Evolutionary conservation across 2,797 vertebrate species (phyloP).

Genomic region (Falco concolor): DNA sequence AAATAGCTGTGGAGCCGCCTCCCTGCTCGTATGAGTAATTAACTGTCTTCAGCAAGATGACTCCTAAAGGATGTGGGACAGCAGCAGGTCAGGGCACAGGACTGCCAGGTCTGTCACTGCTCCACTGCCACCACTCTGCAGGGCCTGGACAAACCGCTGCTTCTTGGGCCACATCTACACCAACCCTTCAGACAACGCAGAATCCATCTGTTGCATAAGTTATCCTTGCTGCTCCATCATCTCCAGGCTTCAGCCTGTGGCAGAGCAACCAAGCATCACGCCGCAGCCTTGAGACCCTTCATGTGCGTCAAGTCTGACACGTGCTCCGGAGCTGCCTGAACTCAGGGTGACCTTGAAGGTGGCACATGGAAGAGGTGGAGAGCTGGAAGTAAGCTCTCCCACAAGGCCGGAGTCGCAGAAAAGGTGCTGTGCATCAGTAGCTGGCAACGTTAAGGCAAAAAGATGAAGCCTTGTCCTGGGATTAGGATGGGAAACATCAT

Average conservation of each 20-base stretch:
- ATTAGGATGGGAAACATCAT: neutral
- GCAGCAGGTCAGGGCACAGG: neutral
- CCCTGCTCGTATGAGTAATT: neutral
- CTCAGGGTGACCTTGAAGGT: neutral
- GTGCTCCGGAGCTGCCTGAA: neutral
- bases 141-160: neutral
- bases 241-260: neutral
- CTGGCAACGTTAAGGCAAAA: neutral
- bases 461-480: neutral
- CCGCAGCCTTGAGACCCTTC: neutral
- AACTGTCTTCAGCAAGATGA: neutral
- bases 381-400: neutral
- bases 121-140: neutral
- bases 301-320: neutral
- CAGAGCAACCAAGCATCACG: neutral
- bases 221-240: neutral
- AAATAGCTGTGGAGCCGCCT: neutral
- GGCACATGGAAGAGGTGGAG: neutral
- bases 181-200: neutral
- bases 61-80: neutral
- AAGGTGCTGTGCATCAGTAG: neutral
- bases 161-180: neutral
- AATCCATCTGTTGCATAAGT: fast-evolving
- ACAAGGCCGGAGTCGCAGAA: fast-evolving
- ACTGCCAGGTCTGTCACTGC: neutral